Evolutionary conservation across 2,888 invertebrate species (phyloP), one percentile per base, ranked within the genome.

Genomic region (Lepidochitona cinerea): DNA sequence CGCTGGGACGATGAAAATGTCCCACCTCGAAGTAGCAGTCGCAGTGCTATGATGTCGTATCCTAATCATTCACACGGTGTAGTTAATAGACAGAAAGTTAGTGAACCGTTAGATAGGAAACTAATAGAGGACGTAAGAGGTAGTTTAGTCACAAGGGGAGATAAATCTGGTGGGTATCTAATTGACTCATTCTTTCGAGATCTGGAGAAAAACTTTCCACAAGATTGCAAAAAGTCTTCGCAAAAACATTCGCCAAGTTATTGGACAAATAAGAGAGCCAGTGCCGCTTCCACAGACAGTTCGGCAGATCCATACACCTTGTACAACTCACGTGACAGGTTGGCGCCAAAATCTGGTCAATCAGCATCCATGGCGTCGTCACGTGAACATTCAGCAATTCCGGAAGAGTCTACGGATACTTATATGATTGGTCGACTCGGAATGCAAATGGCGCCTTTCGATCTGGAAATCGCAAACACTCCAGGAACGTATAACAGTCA

Each of bases 241-340:
- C 75, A 76, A 49, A 66, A 33, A 9, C 49, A 33, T 2, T 65
- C 26, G 12, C 26, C 77, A 0, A 59, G 29, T 32, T 77, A 77
- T n/a, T 80, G 78, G 80, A 78, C 81, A 35, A 70, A 77, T 9
- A 81, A 81, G 68, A 74, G 83, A 41, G 80, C 79, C 5, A 80
- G 79, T 41, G 79, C 81, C 18, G 79, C 82, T 26, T 84, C 84
- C n/a, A 84, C 83, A 68, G 85, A 84, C 74, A 84, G 83, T 68
- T 84, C 83, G 0, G 75, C 82, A 5, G 84, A 85, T 59, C 80
- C 79, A 35, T 83, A 83, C 69, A 76, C 79, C 0, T 79, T 81
- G 54, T 66, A 75, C 9, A 83, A 79, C 75, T 76, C 76, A 26
- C 78, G 78, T 68, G 83, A 84, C 9, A 80, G 80, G 74, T 65